phyloP scores from a whole-genome alignment of 2,113 vertebrate species.

The Peucedramus taeniatus region DNA sequence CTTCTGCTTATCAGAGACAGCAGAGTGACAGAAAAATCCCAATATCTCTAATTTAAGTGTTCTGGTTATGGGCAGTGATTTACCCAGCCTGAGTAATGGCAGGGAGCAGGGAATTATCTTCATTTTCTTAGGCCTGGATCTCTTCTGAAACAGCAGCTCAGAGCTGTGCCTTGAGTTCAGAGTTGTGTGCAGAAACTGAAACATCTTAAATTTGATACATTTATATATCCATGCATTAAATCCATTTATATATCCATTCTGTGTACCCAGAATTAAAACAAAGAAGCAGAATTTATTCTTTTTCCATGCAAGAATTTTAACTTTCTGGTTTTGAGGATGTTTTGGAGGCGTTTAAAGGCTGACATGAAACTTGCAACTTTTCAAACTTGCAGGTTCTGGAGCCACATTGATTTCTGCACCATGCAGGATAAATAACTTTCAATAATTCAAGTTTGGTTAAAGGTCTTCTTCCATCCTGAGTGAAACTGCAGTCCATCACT shows the following conservation, averaged over 20 bases:
- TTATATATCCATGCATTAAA: neutral
- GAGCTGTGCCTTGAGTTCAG: neutral
- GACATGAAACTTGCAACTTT: neutral
- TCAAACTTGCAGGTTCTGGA: neutral
- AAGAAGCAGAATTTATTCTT: neutral
- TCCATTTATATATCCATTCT: neutral
- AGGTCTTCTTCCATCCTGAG: neutral
- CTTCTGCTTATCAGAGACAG: neutral
- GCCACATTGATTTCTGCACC: neutral
- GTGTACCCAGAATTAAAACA: neutral
- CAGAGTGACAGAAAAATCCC: neutral
- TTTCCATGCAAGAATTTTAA: neutral
- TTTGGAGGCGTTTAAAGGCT: neutral
- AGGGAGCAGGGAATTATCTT: neutral
- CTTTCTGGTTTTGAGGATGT: neutral
- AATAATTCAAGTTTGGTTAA: neutral
- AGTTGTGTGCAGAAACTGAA: neutral
- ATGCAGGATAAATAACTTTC: neutral
- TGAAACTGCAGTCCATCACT: neutral
- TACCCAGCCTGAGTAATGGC: neutral
- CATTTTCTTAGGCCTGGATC: neutral
- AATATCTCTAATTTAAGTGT: neutral
- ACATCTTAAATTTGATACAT: neutral
- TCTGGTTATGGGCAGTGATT: neutral
- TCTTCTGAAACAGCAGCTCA: neutral